Conservation (phyloP, 2,888 invertebrate species). For the Nemotelus nigrinus region DNA sequence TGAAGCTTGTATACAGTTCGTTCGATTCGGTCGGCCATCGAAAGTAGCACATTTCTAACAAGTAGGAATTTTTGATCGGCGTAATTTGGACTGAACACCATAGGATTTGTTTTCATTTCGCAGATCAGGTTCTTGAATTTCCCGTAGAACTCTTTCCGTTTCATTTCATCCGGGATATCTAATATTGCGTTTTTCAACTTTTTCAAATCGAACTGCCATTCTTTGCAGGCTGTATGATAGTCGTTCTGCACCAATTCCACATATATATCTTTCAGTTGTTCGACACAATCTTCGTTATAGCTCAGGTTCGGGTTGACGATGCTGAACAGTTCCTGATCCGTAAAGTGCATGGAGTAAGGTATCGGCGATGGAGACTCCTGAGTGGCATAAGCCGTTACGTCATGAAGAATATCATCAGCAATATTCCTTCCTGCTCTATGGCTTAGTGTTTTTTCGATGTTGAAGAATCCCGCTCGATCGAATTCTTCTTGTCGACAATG, state of each 20-base stretch:
- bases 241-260: constrained; percentile 6
- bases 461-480: neutral
- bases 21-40: constrained; percentile 41
- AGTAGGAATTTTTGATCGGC: constrained; percentile 46
- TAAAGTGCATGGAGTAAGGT: constrained; percentile 36
- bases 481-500: neutral
- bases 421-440: constrained; percentile 12
- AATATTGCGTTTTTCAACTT: constrained; percentile 37
- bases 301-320: constrained; percentile 38
- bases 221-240: constrained; percentile 5
- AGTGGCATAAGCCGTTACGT: neutral
- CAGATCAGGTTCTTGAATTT: constrained; percentile 21
- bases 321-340: constrained; percentile 41
- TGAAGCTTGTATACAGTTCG: constrained; percentile 5
- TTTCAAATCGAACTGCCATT: constrained; percentile 46
- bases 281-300: constrained; percentile 31
- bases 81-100: constrained; percentile 3
- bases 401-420: constrained; percentile 4
- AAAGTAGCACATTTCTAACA: constrained; percentile 40
- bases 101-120: constrained; percentile 25
- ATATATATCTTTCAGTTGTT: constrained; percentile 40
- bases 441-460: neutral
- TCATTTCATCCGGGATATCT: constrained; percentile 24
- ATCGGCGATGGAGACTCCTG: constrained; percentile 7
- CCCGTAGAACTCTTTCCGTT: constrained; percentile 32